phyloP scores from a whole-genome alignment of 2,797 vertebrate genomes.

The Neosilurus hyrtlii region DNA sequence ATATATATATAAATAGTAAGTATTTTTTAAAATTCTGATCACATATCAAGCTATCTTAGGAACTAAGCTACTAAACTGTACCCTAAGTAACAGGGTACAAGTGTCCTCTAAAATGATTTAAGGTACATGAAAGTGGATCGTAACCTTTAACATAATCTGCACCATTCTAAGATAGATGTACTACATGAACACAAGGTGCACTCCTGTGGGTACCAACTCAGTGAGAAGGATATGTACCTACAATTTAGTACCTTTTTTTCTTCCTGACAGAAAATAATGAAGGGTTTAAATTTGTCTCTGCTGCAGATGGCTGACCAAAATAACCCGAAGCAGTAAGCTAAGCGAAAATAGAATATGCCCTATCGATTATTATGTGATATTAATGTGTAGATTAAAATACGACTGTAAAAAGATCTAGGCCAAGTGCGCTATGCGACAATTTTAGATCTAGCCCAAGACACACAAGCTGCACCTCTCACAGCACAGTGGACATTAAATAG shows the following conservation, averaged over 20 bases:
- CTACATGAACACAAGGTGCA: background rate
- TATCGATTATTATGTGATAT: slow-evolving; percentile 21
- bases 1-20: too few species aligned
- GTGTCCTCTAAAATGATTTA: too few species aligned
- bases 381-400: slow-evolving; percentile 12
- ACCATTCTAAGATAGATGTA: background rate
- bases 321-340: background rate
- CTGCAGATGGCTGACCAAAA: slow-evolving; percentile 43
- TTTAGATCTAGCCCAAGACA: slow-evolving; percentile 12
- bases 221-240: background rate
- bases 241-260: background rate
- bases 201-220: background rate
- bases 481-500: slow-evolving; percentile 9
- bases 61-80: background rate
- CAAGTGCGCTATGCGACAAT: slow-evolving; percentile 42
- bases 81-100: background rate
- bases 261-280: slow-evolving; percentile 1
- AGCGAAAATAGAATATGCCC: slow-evolving; percentile 1
- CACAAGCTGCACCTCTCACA: slow-evolving; percentile 4
- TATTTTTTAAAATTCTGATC: background rate
- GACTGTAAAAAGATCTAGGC: slow-evolving; percentile 9
- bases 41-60: too few species aligned
- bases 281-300: slow-evolving; percentile 14
- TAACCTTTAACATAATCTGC: background rate
- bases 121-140: background rate